phyloP scores from a whole-genome alignment of 2,797 vertebrate species.

The Microctenopoma lineatum region DNA sequence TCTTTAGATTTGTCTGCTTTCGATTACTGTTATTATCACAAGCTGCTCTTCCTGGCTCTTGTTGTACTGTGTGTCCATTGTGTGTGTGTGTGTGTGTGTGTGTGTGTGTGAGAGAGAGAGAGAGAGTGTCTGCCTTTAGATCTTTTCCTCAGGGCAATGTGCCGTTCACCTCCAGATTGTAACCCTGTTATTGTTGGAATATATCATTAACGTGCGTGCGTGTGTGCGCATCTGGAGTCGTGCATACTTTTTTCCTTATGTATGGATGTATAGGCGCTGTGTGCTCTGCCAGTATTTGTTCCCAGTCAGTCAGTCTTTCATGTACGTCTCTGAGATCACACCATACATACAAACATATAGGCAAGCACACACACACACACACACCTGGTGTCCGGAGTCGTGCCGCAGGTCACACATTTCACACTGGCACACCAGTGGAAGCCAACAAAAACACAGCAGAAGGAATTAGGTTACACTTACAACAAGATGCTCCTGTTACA shows the following conservation, averaged over 20 bases:
- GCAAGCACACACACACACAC: background rate
- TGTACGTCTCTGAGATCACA: constrained; percentile 53
- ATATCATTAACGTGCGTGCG: constrained; percentile 48
- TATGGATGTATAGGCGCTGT: background rate
- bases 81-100: constrained; percentile 36
- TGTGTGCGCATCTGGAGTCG: constrained; percentile 16
- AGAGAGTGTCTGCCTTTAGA: constrained; percentile 50
- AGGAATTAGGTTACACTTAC: constrained; percentile 52
- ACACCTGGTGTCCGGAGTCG: constrained; percentile 18
- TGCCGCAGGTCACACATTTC: constrained; percentile 35
- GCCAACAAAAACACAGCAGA: constrained; percentile 58
- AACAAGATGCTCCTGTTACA: constrained; percentile 37
- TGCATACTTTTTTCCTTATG: constrained; percentile 6
- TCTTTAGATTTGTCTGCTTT: constrained; percentile 72
- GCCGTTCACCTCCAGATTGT: constrained; percentile 63
- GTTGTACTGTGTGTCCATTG: constrained; percentile 51
- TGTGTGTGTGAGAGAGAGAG: constrained; percentile 16
- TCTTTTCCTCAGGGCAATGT: constrained; percentile 61
- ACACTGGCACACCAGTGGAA: background rate
- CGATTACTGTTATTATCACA: constrained; percentile 83
- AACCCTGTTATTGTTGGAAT: constrained; percentile 77
- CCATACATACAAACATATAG: background rate
- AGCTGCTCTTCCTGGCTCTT: constrained; percentile 71
- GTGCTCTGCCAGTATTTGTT: constrained; percentile 65
- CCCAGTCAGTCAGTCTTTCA: constrained; percentile 60